These are phyloP conservation scores for Chionodraco myersi DNA, from an alignment of 2,113 vertebrate species.

Conservation along the genomic window DNA sequence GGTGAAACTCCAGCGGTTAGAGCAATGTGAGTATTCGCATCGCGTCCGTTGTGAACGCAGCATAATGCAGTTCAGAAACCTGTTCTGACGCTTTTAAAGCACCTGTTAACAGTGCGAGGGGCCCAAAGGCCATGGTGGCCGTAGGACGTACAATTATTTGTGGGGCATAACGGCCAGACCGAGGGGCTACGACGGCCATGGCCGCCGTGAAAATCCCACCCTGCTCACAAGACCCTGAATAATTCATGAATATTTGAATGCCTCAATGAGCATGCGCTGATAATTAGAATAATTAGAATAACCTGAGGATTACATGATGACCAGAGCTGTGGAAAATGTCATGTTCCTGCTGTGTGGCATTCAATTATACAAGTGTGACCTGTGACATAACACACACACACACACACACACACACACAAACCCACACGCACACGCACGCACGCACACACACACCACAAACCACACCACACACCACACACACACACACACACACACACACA, in stretches of 20 bases:
- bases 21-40: too few species aligned
- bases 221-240: not conserved
- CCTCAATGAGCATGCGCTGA: conserved; percentile 4
- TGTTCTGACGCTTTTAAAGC: too few species aligned
- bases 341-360: conserved; percentile 11
- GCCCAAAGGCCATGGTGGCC: too few species aligned
- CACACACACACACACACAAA: not conserved
- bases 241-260: not conserved
- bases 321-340: conserved; percentile 39
- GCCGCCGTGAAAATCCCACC: too few species aligned
- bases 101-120: too few species aligned
- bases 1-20: too few species aligned
- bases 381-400: conserved; percentile 41
- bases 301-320: conserved; percentile 30
- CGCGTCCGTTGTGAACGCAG: too few species aligned
- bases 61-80: too few species aligned
- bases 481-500: too few species aligned
- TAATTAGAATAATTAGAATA: not conserved
- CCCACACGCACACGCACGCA: conserved; percentile 31
- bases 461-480: conserved; percentile 1
- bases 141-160: too few species aligned
- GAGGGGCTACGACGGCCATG: too few species aligned
- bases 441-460: conserved; percentile 32
- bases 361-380: conserved; percentile 26
- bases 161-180: too few species aligned